Conservation (phyloP, 2,113 vertebrate genomes). For the Pterophyllum scalare region DNA sequence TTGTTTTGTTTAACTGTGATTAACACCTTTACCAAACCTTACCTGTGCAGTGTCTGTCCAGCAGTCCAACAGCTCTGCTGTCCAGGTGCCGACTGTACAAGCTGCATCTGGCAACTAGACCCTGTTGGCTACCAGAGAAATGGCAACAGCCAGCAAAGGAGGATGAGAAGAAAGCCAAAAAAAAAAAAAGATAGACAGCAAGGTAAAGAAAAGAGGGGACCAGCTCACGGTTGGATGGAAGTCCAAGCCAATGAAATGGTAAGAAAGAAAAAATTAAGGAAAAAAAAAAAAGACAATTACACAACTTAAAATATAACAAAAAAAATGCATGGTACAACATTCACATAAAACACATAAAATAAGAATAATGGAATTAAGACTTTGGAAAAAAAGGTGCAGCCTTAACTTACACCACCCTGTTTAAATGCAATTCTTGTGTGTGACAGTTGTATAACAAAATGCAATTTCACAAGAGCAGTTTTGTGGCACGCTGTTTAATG, state of each 20-base stretch:
- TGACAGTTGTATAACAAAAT: conserved; percentile 30
- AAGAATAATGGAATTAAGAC: background rate
- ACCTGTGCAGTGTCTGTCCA: conserved; percentile 65
- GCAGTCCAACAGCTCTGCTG: conserved; percentile 33
- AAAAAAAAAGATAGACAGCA: background rate
- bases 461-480: conserved; percentile 6
- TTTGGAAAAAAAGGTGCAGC: background rate
- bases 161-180: conserved; percentile 3
- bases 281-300: conserved; percentile 12
- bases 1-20: background rate
- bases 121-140: conserved; percentile 65
- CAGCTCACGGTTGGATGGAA: background rate
- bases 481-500: conserved; percentile 57
- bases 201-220: background rate
- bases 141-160: conserved; percentile 12
- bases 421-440: background rate
- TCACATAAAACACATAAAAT: background rate
- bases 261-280: background rate
- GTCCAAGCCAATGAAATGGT: background rate
- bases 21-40: background rate
- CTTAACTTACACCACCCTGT: background rate
- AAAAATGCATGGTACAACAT: background rate
- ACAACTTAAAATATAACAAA: conserved; percentile 37
- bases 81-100: conserved; percentile 78
- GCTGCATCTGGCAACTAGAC: conserved; percentile 72